Percentiles rank a stretch among this genome's conserved stretches.
Evolutionary conservation across 1,140 invertebrate genomes (phyloP).

Genomic region (Aphaenogaster rudis): DNA sequence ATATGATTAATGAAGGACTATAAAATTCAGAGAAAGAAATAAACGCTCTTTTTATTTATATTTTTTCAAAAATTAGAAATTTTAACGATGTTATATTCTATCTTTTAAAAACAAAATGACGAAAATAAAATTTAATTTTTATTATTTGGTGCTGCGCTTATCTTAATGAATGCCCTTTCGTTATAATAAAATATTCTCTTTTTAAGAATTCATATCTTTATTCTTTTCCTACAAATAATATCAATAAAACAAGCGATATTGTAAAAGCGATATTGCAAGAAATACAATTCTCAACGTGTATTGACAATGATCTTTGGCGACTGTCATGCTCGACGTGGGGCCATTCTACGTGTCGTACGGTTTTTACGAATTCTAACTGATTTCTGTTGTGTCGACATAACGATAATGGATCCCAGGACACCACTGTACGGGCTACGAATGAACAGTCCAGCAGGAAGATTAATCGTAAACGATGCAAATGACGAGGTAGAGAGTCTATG

Average conservation of each 20-base stretch:
- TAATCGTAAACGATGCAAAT: slow-evolving; percentile 77
- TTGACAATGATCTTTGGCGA: slow-evolving; percentile 2
- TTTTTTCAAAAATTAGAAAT: background rate
- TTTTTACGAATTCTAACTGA: slow-evolving; percentile 38
- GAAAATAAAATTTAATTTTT: slow-evolving; percentile 2
- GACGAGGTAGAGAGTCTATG: slow-evolving; percentile 58
- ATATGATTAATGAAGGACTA: background rate
- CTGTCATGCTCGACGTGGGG: background rate
- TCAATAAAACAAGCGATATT: background rate
- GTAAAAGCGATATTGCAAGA: background rate
- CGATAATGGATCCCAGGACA: slow-evolving; percentile 49
- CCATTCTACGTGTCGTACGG: background rate
- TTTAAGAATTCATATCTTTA: slow-evolving; percentile 8
- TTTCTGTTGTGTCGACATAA: slow-evolving; percentile 35
- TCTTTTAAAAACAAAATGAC: background rate
- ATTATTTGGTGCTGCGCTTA: background rate
- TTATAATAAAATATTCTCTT: background rate
- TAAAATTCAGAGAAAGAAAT: background rate
- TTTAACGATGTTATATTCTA: background rate
- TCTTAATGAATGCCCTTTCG: no score
- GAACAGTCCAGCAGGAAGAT: slow-evolving; percentile 65
- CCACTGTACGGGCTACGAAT: slow-evolving; percentile 24
- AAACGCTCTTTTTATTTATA: background rate
- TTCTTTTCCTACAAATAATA: background rate
- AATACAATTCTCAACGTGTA: background rate